Conservation (phyloP, 30 jellyfish, hydroid and myxozoan species). For the Cassiopea andromeda region DNA sequence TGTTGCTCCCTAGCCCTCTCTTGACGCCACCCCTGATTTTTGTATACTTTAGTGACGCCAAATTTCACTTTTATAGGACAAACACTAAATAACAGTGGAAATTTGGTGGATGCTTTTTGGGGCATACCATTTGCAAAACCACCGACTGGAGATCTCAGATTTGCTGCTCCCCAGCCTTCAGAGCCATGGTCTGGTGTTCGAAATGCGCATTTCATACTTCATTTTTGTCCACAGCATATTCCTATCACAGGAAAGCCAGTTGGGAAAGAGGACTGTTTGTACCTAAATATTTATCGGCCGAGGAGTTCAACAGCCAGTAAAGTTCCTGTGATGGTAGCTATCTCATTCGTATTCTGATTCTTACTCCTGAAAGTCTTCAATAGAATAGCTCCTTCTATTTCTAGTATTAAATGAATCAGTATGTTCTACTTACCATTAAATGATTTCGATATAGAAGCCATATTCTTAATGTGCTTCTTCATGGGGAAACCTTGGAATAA, state of each 20-base stretch:
- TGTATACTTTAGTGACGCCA: not conserved
- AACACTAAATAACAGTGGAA: conserved; percentile 3
- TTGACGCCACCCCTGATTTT: not conserved
- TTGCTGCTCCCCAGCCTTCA: conserved; percentile 33
- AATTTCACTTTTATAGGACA: not conserved
- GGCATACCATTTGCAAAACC: conserved; percentile 58
- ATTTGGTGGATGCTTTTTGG: conserved; percentile 23
- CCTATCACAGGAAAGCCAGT: not conserved
- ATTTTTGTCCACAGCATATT: conserved; percentile 30
- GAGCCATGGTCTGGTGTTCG: conserved; percentile 16
- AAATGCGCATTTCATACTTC: not conserved
- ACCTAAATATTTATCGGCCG: conserved; percentile 24
- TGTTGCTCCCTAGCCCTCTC: no score
- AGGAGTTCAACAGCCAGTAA: conserved; percentile 7
- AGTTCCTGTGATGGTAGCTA: conserved; percentile 33
- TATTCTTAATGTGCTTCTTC: no score
- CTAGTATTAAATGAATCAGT: no score
- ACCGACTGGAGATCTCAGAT: conserved; percentile 37
- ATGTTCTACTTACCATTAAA: no score
- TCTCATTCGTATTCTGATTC: not conserved
- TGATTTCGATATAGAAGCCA: no score
- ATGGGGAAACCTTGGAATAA: no score
- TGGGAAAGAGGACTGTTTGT: conserved; percentile 35
- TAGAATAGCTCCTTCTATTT: no score
- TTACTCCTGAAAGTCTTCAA: no score